phyloP scores from a whole-genome alignment of 1,140 invertebrate genomes.

The Euborellia annulipes region DNA sequence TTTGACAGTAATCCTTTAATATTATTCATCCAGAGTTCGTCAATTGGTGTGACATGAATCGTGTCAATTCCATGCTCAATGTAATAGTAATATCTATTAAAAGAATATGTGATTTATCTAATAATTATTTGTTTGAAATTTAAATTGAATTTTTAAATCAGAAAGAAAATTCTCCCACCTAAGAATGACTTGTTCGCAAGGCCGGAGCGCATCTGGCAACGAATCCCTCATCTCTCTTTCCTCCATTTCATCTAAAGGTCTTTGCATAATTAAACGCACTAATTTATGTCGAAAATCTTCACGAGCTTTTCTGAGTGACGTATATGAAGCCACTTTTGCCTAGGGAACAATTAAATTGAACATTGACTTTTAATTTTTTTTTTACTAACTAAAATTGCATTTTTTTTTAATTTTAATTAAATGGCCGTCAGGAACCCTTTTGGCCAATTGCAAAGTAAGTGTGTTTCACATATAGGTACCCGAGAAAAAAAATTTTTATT shows the following conservation, averaged over 20 bases:
- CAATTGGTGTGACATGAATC: slow-evolving; percentile 63
- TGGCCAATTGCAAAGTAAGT: too few relatives aligned
- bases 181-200: background rate
- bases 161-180: background rate
- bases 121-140: too few relatives aligned
- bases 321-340: slow-evolving; percentile 36
- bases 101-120: too few relatives aligned
- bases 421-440: too few relatives aligned
- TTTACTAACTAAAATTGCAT: too few relatives aligned
- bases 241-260: slow-evolving; percentile 5
- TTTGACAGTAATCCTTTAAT: slow-evolving; percentile 30
- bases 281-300: slow-evolving; percentile 68
- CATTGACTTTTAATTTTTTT: too few relatives aligned
- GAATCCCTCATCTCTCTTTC: background rate
- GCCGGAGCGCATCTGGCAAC: background rate
- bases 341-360: too few relatives aligned
- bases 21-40: slow-evolving; percentile 33
- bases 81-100: slow-evolving; percentile 72
- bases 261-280: slow-evolving; percentile 47
- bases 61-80: slow-evolving; percentile 77
- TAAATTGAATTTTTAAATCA: too few relatives aligned
- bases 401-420: too few relatives aligned
- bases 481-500: too few relatives aligned
- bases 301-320: slow-evolving; percentile 49
- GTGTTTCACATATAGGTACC: too few relatives aligned